Conservation (phyloP, 1,140 invertebrate species). For the Camponotus pennsylvanicus region DNA sequence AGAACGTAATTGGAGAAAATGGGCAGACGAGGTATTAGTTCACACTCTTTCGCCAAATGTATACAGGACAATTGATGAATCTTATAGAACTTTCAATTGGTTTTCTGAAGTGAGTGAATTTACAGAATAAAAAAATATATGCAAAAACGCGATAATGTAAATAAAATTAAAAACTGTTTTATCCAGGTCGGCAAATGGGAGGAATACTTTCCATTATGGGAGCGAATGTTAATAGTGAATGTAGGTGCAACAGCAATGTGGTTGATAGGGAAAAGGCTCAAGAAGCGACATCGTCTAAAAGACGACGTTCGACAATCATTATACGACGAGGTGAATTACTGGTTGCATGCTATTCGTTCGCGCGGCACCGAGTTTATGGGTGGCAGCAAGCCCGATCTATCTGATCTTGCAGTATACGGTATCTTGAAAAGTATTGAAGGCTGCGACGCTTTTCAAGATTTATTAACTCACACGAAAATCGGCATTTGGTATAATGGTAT, state of each 20-base stretch:
- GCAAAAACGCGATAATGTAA: background rate
- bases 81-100: conserved; percentile 96
- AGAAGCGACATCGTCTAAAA: conserved; percentile 94
- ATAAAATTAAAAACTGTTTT: conserved; percentile 32
- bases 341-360: conserved; percentile 91
- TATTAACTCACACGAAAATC: conserved; percentile 91
- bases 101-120: conserved; percentile 90
- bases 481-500: conserved; percentile 87
- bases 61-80: conserved; percentile 94
- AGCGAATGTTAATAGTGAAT: conserved; percentile 96
- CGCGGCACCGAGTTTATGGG: conserved; percentile 93
- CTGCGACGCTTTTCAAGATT: conserved; percentile 96
- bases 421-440: conserved; percentile 98
- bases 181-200: conserved; percentile 95
- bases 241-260: conserved; percentile 98
- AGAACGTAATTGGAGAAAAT: conserved; percentile 97
- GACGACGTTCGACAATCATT: conserved; percentile 96
- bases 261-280: conserved; percentile 95
- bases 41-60: conserved; percentile 98
- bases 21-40: conserved; percentile 96
- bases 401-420: conserved; percentile 97
- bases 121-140: background rate
- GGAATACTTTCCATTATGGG: conserved; percentile 94
- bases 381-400: conserved; percentile 95
- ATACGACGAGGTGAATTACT: conserved; percentile 95